Percentiles rank a stretch among this genome's conserved stretches.
Conservation (phyloP, 1,140 invertebrate genomes). For the Atta colombica region DNA sequence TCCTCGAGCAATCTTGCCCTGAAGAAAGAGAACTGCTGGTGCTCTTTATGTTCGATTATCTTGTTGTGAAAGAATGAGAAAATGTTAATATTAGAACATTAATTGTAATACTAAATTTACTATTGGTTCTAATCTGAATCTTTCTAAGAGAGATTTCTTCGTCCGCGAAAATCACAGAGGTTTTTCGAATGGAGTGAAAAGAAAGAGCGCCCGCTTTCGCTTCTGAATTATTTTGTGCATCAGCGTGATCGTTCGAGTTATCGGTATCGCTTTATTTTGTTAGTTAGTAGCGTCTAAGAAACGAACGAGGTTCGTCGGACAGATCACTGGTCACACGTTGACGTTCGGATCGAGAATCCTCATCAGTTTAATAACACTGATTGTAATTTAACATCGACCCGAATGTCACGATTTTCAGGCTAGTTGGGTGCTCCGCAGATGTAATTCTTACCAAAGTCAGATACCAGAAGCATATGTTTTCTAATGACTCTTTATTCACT, state of each 20-base stretch:
- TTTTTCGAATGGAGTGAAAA: background rate
- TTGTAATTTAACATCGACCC: background rate
- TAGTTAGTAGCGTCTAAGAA: conserved; percentile 43
- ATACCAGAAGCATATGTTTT: conserved; percentile 37
- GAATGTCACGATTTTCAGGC: background rate
- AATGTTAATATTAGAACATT: background rate
- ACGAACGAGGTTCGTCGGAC: background rate
- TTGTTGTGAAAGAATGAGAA: background rate
- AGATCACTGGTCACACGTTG: background rate
- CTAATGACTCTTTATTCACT: conserved; percentile 18
- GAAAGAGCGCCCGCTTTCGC: background rate
- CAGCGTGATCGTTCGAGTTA: conserved; percentile 1
- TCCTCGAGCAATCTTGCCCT: conserved; percentile 17
- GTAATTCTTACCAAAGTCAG: conserved; percentile 52
- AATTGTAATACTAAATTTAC: too few species aligned
- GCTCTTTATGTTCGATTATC: background rate
- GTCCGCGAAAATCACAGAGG: background rate
- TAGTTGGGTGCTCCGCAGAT: conserved; percentile 5
- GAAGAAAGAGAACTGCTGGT: background rate
- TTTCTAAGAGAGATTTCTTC: background rate
- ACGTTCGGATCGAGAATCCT: background rate
- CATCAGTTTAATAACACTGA: background rate
- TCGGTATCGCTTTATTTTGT: conserved; percentile 30
- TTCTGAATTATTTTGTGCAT: background rate
- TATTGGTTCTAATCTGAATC: background rate